Evolutionary conservation across 2,888 invertebrate species (phyloP).

Genomic region (Sipha maydis): DNA sequence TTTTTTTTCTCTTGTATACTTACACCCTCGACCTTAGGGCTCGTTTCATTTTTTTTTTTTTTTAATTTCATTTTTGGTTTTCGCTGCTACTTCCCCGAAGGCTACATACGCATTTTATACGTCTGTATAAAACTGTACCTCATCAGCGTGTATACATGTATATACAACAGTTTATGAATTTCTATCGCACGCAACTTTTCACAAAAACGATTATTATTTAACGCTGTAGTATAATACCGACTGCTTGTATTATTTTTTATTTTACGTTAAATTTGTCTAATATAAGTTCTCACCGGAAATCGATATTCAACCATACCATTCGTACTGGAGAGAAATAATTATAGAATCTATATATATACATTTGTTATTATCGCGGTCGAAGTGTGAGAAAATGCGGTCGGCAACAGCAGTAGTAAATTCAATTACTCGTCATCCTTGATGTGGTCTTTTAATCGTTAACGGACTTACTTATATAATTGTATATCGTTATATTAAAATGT

Average conservation of each 20-base stretch:
- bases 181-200: slow-evolving; percentile 41
- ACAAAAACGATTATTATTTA: slow-evolving; percentile 34
- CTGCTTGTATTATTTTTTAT: background rate
- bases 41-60: slow-evolving; percentile 1
- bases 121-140: background rate
- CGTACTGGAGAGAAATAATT: slow-evolving; percentile 26
- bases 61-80: slow-evolving; percentile 30
- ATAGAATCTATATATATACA: slow-evolving; percentile 29
- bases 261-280: slow-evolving; percentile 11
- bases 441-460: slow-evolving; percentile 41
- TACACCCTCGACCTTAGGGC: slow-evolving; percentile 14
- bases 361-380: slow-evolving; percentile 11
- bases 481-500: background rate
- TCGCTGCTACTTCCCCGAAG: background rate
- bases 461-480: slow-evolving; percentile 7
- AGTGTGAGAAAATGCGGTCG: slow-evolving; percentile 56
- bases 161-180: background rate
- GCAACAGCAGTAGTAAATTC: slow-evolving; percentile 40
- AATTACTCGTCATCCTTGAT: slow-evolving; percentile 51
- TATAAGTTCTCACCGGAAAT: slow-evolving; percentile 49
- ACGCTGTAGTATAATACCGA: background rate
- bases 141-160: background rate
- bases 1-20: background rate
- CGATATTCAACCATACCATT: background rate
- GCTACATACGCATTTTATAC: background rate